Evolutionary conservation across 2,888 invertebrate genomes (phyloP).

Genomic region (Cistogaster globosa): DNA sequence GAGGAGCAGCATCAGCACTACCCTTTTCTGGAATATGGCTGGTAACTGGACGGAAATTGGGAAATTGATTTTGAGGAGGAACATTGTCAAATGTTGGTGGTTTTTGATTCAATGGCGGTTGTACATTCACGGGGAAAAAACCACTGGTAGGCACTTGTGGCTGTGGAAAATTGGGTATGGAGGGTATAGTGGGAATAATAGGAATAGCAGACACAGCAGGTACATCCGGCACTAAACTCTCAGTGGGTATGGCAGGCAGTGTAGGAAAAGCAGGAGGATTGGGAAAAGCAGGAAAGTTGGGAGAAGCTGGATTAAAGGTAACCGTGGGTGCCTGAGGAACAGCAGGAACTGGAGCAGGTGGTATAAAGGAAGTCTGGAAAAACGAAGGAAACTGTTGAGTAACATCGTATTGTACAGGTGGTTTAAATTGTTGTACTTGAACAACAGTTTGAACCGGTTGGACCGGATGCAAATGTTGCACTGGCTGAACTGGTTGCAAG

Average conservation of each 20-base stretch:
- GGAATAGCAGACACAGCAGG: conserved; percentile 73
- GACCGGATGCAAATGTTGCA: conserved; percentile 64
- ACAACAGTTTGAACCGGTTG: conserved; percentile 71
- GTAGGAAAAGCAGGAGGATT: conserved; percentile 71
- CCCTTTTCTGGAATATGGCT: conserved; percentile 76
- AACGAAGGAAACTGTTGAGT: conserved; percentile 71
- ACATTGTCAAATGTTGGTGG: conserved; percentile 75
- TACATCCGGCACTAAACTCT: conserved; percentile 73
- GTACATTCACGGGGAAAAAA: conserved; percentile 75
- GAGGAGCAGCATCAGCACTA: conserved; percentile 79
- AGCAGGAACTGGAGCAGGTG: conserved; percentile 64
- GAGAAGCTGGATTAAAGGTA: conserved; percentile 72
- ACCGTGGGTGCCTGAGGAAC: conserved; percentile 68
- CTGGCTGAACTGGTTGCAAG: conserved; percentile 36
- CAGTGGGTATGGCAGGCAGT: conserved; percentile 69
- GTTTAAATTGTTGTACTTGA: conserved; percentile 71
- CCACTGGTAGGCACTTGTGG: conserved; percentile 70
- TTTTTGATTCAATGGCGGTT: conserved; percentile 77
- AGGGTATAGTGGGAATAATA: conserved; percentile 72
- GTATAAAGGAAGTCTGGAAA: conserved; percentile 72
- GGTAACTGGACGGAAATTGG: conserved; percentile 76
- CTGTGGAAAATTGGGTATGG: conserved; percentile 76
- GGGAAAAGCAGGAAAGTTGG: conserved; percentile 71
- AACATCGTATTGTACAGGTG: conserved; percentile 63
- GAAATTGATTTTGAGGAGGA: conserved; percentile 76